These are phyloP conservation scores for Bibio marci DNA, from an alignment of 2,888 invertebrate species.

Conservation along the genomic window DNA sequence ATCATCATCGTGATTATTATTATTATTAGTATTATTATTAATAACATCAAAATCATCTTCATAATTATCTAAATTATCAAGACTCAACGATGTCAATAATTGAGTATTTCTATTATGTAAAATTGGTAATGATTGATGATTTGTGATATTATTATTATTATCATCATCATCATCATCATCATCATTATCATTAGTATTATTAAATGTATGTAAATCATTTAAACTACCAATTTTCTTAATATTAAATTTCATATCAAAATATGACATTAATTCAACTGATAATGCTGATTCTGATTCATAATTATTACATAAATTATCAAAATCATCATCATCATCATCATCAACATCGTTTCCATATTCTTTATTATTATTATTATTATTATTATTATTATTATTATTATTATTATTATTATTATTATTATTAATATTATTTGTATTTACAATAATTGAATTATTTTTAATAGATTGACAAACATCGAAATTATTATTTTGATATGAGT, in stretches of 20 bases:
- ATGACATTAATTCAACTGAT: constrained; percentile 25
- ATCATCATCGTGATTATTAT: constrained; percentile 7
- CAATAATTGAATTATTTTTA: background rate
- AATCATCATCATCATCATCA: constrained; percentile 25
- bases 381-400: background rate
- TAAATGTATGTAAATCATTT: constrained; percentile 15
- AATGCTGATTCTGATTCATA: constrained; percentile 21
- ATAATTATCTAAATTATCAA: constrained; percentile 11
- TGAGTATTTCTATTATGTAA: background rate
- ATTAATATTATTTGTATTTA: too few species aligned
- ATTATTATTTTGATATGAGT: too few species aligned
- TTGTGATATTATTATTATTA: too few species aligned
- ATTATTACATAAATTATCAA: constrained; percentile 23
- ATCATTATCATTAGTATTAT: background rate
- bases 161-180: too few species aligned
- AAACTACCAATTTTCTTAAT: constrained; percentile 18
- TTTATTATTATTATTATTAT: constrained; percentile 7
- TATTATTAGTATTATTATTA: constrained; percentile 3
- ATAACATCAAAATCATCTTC: constrained; percentile 1
- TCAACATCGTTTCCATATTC: constrained; percentile 3
- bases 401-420: too few species aligned
- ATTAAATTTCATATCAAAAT: constrained; percentile 27
- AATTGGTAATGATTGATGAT: background rate
- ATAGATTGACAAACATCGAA: too few species aligned
- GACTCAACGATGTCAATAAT: constrained; percentile 8